Percentiles rank a stretch among this genome's conserved stretches.
Conservation (phyloP, 2,888 invertebrate genomes). For the Zaprionus obscuricornis region DNA sequence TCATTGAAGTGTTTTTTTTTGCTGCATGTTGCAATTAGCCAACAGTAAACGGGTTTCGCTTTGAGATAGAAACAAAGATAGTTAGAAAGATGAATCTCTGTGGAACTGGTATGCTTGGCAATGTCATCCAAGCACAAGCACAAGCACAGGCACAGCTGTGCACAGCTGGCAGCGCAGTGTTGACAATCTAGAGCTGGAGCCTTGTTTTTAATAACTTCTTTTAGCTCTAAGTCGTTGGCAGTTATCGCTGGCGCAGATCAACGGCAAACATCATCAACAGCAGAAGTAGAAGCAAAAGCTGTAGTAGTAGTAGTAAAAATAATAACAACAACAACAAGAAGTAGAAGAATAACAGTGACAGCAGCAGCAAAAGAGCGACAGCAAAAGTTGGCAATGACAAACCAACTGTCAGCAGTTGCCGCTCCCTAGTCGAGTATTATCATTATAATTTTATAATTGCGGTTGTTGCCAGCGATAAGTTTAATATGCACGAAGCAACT, state of each 20-base stretch:
- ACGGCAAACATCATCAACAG: conserved; percentile 47
- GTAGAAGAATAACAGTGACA: not conserved
- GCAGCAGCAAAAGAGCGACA: conserved; percentile 31
- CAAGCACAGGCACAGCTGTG: too few species aligned
- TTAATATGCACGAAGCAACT: conserved; percentile 66
- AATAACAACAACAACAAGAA: not conserved
- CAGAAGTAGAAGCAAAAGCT: conserved; percentile 15
- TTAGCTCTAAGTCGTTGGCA: conserved; percentile 54
- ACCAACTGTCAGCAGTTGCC: conserved; percentile 75
- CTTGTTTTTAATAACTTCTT: conserved; percentile 77
- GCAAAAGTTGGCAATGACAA: conserved; percentile 73
- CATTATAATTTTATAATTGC: conserved; percentile 80
- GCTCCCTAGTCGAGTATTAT: conserved; percentile 73
- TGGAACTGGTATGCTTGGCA: conserved; percentile 20
- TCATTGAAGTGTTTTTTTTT: conserved; percentile 19
- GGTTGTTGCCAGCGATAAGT: conserved; percentile 73
- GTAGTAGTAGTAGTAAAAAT: conserved; percentile 8
- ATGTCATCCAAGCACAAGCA: too few species aligned
- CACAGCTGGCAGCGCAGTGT: conserved; percentile 11
- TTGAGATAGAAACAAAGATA: conserved; percentile 31
- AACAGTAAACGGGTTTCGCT: conserved; percentile 58
- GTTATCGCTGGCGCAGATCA: conserved; percentile 67
- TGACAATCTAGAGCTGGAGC: conserved; percentile 31
- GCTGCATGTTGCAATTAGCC: conserved; percentile 57
- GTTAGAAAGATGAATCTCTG: not conserved